Evolutionary conservation across 35 echinoderm and acorn worm genomes (phyloP), one percentile per base, ranked within the genome.

Genomic region (Strongylocentrotus purpuratus): DNA sequence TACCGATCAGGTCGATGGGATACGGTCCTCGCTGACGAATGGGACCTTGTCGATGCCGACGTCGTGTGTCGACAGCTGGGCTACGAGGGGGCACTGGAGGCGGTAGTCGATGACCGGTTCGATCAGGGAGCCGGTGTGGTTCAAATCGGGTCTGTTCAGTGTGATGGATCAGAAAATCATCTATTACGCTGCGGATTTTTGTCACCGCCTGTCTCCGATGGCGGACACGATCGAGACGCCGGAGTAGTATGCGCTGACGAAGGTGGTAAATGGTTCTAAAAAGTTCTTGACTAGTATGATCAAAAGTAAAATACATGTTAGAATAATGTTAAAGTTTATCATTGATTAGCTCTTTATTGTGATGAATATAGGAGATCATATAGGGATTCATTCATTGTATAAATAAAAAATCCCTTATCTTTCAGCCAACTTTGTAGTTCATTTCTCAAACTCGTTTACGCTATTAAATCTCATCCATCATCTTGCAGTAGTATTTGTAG

Each of bases 51-150:
- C 78, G 94, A 94, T 86, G 94, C 94, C 13, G 33, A 85, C 31
- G 94, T 94, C 52, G 61, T 94, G 47, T 94, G 94, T 86, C 2
- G 78, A 86, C 94, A 94, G 94, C 52, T 94, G 55, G 94, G 94
- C 32, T 94, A 85, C 33, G 31, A 41, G 31, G 32, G 22, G 31
- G 94, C 94, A 4, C 32, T 86, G 15, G 94, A 94, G n/a, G 94
- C 94, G 31, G 33, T 45, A 17, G 20, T 32, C 78, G 94, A 48
- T 22, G 31, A 70, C 28, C 94, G 94, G 31, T 94, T 85, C 47
- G 52, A 14, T n/a, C 47, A 85, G 31, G 94, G 55, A 22, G 15
- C 47, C 11, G 55, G 52, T 12, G 59, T 2, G 5, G 52, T 94
- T 33, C 92, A 12, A 33, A 33, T 94, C 20, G 61, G 78, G 9